Percentiles rank a stretch among this genome's conserved stretches.
Evolutionary conservation across 2,113 vertebrate species (phyloP).

Genomic region (Amphiprion percula): DNA sequence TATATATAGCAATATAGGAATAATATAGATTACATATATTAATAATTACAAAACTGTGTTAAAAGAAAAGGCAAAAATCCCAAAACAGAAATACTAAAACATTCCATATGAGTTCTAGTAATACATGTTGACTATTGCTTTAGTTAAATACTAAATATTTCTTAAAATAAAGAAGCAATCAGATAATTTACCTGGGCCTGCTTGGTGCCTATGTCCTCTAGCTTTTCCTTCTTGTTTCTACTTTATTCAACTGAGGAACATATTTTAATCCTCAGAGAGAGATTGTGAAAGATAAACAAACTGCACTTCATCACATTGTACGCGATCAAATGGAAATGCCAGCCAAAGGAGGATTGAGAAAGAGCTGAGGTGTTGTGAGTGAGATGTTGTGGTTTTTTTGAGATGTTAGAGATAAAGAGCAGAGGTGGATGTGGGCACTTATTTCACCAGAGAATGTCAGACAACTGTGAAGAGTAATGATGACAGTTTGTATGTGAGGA

Average conservation of each 20-base stretch:
- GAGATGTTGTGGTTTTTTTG: slow-evolving; percentile 7
- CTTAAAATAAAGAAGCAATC: too few species aligned
- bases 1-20: neutral
- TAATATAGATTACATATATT: too few species aligned
- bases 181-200: neutral
- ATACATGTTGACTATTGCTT: too few species aligned
- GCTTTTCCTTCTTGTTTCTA: slow-evolving; percentile 15
- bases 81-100: neutral
- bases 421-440: slow-evolving; percentile 3
- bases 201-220: neutral
- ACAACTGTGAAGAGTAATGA: neutral
- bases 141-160: too few species aligned
- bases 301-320: slow-evolving; percentile 16
- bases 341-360: slow-evolving; percentile 35
- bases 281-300: slow-evolving; percentile 18
- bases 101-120: too few species aligned
- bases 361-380: slow-evolving; percentile 29
- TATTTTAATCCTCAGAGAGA: slow-evolving; percentile 12
- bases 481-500: slow-evolving; percentile 30
- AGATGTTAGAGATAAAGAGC: slow-evolving; percentile 35
- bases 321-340: slow-evolving; percentile 21
- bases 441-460: slow-evolving; percentile 17
- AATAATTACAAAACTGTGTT: too few species aligned
- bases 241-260: slow-evolving; percentile 9
- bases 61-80: too few species aligned